phyloP scores from a whole-genome alignment of 2,113 vertebrate genomes.

The human region DNA sequence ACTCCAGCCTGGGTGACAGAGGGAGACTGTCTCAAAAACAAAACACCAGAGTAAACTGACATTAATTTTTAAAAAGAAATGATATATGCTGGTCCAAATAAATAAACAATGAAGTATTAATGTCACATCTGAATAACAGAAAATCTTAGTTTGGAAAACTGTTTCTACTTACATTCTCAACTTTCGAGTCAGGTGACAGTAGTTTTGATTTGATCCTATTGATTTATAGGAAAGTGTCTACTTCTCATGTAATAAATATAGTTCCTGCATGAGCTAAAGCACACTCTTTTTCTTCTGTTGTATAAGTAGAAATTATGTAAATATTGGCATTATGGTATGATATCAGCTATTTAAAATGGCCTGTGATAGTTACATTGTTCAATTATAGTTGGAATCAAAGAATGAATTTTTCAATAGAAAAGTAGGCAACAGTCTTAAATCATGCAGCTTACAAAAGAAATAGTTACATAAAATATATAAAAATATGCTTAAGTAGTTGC shows the following conservation, averaged over 20 bases:
- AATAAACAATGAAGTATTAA: neutral
- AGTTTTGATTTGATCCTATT: neutral
- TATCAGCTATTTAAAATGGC: neutral
- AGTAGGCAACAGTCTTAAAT: neutral
- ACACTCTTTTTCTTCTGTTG: neutral
- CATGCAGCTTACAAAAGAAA: neutral
- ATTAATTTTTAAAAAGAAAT: neutral
- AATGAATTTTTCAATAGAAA: neutral
- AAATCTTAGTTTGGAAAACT: neutral
- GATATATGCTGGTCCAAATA: neutral
- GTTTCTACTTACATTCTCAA: neutral
- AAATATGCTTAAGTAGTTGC: neutral
- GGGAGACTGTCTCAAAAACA: no score
- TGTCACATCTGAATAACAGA: neutral
- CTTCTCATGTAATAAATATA: neutral
- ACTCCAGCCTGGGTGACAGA: no score
- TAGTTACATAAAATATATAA: conserved; percentile 29
- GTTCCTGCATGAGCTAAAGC: neutral
- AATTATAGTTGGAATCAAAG: neutral
- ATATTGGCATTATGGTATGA: conserved; percentile 11
- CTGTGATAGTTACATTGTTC: neutral
- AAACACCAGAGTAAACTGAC: neutral
- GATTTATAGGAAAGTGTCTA: neutral
- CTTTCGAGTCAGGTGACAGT: neutral
- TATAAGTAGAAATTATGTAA: conserved; percentile 27